Percentiles rank a stretch among this genome's conserved stretches.
These are phyloP conservation scores for Heliconius congener DNA, from an alignment of 1,140 invertebrate genomes.

Conservation along the genomic window DNA sequence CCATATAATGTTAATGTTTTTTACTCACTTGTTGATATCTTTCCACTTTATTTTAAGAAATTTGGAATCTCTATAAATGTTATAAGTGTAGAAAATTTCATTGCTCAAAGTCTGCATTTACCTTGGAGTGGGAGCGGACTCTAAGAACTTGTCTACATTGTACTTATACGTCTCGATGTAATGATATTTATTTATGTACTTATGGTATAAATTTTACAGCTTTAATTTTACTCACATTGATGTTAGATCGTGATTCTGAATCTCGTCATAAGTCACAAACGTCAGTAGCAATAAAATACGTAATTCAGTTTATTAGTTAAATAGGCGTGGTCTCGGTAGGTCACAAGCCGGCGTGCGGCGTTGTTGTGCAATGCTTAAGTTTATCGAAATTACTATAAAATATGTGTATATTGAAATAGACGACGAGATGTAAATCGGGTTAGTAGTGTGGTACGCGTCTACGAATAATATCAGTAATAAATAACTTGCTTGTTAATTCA, in stretches of 20 bases:
- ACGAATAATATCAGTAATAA: not conserved
- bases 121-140: conserved; percentile 61
- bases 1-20: conserved; percentile 52
- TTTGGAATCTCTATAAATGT: conserved; percentile 62
- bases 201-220: conserved; percentile 78
- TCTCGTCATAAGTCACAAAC: conserved; percentile 81
- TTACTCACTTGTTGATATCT: conserved; percentile 74
- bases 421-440: conserved; percentile 14
- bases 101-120: conserved; percentile 76
- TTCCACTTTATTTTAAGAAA: conserved; percentile 67
- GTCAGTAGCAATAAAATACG: conserved; percentile 78
- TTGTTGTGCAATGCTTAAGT: conserved; percentile 70
- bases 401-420: conserved; percentile 38
- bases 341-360: conserved; percentile 45
- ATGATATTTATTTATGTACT: conserved; percentile 79
- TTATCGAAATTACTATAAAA: conserved; percentile 46
- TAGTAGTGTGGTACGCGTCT: conserved; percentile 8
- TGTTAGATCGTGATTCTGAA: conserved; percentile 80
- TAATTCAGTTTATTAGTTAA: conserved; percentile 64
- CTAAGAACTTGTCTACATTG: conserved; percentile 58
- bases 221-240: conserved; percentile 81
- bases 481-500: not conserved
- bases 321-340: conserved; percentile 51
- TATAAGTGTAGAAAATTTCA: conserved; percentile 63
- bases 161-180: conserved; percentile 72